Evolutionary conservation across 2,888 invertebrate genomes (phyloP), one percentile per base, ranked within the genome.

Genomic region (Pseudoips prasinana): DNA sequence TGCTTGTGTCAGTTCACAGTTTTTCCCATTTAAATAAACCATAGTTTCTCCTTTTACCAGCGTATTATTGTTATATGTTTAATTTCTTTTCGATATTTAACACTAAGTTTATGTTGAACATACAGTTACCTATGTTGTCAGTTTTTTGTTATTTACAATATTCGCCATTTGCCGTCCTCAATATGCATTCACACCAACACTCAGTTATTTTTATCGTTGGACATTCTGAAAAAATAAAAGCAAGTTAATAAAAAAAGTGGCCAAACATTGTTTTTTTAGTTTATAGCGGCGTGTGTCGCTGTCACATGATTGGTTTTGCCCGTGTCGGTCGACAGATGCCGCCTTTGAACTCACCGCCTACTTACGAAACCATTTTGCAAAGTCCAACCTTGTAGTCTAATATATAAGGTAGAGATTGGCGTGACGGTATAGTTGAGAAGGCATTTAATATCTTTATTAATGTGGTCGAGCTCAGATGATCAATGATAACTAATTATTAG

Each of bases 221-320:
- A n/a, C n/a, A n/a, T n/a, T n/a, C n/a, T n/a, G n/a, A n/a, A n/a
- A n/a, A n/a, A n/a, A n/a, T n/a, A n/a, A n/a, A n/a, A n/a, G n/a
- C n/a, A n/a, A n/a, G n/a, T n/a, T n/a, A n/a, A n/a, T n/a, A n/a
- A 40, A 46, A 44, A 52, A 55, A 44, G 46, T 44, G 37, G 44
- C 23, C 37, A 50, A 54, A 59, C 57, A 59, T 45, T 51, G 43
- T 47, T 64, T 58, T 46, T 49, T 53, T 42, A 38, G 29, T 43
- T 45, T 61, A n/a, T n/a, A n/a, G n/a, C n/a, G n/a, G n/a, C n/a
- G 51, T 54, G 50, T 62, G 71, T 55, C 64, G 58, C 77, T 77
- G 80, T 79, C 80, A 76, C 75, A 67, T 74, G 77, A 80, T 80
- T 80, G 80, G 80, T 72, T 75, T 80, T 77, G 73, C 70, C 64